Base-by-base conservation (phyloP, 2,113 vertebrate genomes). In the Phycodurus eques region DNA sequence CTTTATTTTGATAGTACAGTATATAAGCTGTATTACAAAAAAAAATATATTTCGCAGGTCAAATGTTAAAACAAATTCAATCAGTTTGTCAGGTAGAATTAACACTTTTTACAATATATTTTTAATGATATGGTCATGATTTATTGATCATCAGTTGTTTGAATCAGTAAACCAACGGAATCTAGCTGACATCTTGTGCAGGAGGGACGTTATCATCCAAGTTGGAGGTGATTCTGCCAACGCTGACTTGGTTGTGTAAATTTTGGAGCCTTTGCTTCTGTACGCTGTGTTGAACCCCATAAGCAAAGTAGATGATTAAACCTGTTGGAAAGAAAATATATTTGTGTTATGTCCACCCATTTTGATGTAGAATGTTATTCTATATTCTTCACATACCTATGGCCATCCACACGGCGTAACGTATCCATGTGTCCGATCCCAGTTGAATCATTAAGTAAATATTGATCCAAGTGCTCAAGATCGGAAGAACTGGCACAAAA, bases 231-330 rank as follows among this genome's bases (percentile, higher is more conserved):
- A 86, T 47, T 49, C 67, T 86, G 51, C 83, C 49, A 57, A 89
- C 51, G 0, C 14, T 68, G 54, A 81, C 69, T 20, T 0, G 8
- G 11, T 81, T 51, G 8, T 70, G 76, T 57, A 75, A 27, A 57
- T 80, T 75, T 64, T 82, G 60, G 0, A 88, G 80, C n/a, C 70
- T 72, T 65, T 43, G 65, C 69, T 87, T 93, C 83, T 94, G 94
- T 1, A 91, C 65, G 1, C 95, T 96, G 90, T 94, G 93, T 31
- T 73, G 67, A 72, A 95, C 89, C 4, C 95, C 94, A 0, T 95
- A 96, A 68, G 85, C 74, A 84, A 96, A 95, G 83, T 95, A 96
- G 86, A 96, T 92, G 11, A 94, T 72, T 65, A 96, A 80, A 71
- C 94, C 94, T 96, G 78, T 79, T 47, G 53, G 60, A 59, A 4